A percentile compares a stretch with the other conserved stretches of the same genome.
These are phyloP conservation scores for Oryzias dopingdopingensis DNA, from an alignment of 2,797 vertebrate species.

Conservation along the genomic window DNA sequence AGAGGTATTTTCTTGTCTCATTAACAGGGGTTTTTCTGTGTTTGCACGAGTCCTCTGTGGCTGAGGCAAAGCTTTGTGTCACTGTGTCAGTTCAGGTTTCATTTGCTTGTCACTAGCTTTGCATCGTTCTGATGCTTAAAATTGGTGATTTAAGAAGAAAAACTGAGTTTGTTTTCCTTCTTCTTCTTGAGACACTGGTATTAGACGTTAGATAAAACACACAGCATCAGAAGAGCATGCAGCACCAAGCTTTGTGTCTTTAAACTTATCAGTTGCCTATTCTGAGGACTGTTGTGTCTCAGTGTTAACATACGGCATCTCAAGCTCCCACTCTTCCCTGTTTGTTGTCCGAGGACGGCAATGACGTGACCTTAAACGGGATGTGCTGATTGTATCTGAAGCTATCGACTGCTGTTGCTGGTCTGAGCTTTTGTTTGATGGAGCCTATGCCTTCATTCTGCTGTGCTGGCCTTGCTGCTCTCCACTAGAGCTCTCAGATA, in stretches of 20 bases:
- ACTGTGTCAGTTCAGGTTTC: too few species aligned
- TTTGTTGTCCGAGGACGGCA: constrained; percentile 2
- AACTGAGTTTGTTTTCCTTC: neutral
- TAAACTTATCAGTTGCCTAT: too few species aligned
- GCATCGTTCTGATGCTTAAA: too few species aligned
- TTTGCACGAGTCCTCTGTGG: too few species aligned
- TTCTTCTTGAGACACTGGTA: neutral
- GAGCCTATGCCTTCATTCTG: constrained; percentile 26
- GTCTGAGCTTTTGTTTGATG: constrained; percentile 42
- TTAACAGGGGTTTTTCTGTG: too few species aligned
- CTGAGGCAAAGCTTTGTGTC: too few species aligned
- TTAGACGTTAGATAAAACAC: neutral
- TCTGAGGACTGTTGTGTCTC: too few species aligned
- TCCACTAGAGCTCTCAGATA: constrained; percentile 39
- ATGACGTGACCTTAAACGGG: constrained; percentile 42
- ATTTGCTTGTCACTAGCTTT: too few species aligned
- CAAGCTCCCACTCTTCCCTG: constrained; percentile 6
- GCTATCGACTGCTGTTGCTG: constrained; percentile 29
- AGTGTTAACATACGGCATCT: neutral
- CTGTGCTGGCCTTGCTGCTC: constrained; percentile 21
- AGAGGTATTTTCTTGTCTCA: too few species aligned
- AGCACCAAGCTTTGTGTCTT: too few species aligned
- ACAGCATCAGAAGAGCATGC: neutral
- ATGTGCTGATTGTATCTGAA: constrained; percentile 46
- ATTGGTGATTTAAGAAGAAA: neutral